These are phyloP conservation scores for Parascotia fuliginaria DNA, from an alignment of 2,888 invertebrate species.

Conservation along the genomic window DNA sequence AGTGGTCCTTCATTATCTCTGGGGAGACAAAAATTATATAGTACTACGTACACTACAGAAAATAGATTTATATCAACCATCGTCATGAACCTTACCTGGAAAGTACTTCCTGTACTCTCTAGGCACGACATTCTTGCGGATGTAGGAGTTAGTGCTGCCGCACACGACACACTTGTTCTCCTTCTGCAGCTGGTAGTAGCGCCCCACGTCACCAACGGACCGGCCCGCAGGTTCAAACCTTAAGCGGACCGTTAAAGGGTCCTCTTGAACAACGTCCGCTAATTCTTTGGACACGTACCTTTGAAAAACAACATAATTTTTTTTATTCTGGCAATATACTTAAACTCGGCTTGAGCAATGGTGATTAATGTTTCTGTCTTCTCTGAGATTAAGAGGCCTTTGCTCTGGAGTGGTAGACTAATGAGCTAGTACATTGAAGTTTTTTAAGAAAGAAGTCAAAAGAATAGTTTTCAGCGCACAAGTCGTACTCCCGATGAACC, in stretches of 20 bases:
- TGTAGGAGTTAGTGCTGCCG: constrained; percentile 88
- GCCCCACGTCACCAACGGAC: constrained; percentile 88
- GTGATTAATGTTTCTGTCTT: too few relatives aligned
- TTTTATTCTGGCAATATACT: not conserved
- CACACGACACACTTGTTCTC: constrained; percentile 93
- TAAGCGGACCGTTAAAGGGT: constrained; percentile 89
- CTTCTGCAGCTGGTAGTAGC: constrained; percentile 90
- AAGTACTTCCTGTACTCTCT: constrained; percentile 92
- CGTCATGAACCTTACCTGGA: too few relatives aligned
- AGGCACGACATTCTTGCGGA: constrained; percentile 93
- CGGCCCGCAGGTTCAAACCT: constrained; percentile 92
- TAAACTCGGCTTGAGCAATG: too few relatives aligned
- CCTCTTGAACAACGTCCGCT: constrained; percentile 68
- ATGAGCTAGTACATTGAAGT: too few relatives aligned
- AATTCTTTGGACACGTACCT: constrained; percentile 84
- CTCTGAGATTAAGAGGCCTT: too few relatives aligned
- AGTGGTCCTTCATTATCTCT: constrained; percentile 91
- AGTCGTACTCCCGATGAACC: too few relatives aligned
- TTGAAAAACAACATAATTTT: constrained; percentile 3
- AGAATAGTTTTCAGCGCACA: too few relatives aligned
- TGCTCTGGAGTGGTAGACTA: too few relatives aligned
- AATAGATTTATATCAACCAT: too few relatives aligned
- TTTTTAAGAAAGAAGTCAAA: too few relatives aligned
- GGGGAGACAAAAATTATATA: constrained; percentile 56
- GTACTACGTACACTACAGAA: too few relatives aligned